phyloP scores from a whole-genome alignment of 1,140 invertebrate species.

The Tetragnatha versicolor region DNA sequence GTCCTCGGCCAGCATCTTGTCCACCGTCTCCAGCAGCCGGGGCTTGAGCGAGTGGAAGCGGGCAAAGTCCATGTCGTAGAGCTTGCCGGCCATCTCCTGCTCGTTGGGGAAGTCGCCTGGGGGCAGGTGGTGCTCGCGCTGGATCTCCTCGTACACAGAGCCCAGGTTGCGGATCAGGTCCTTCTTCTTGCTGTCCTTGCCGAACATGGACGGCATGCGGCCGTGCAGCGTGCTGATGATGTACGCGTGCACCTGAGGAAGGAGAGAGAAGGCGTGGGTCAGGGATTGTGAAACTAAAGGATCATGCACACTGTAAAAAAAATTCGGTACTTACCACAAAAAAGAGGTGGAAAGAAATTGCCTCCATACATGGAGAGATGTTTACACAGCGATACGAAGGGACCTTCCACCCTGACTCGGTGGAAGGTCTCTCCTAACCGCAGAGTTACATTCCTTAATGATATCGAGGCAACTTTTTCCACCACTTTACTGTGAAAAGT shows the following conservation, averaged over 20 bases:
- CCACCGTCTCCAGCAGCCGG: conserved; percentile 89
- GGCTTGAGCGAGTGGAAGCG: conserved; percentile 95
- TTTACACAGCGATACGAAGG: no score
- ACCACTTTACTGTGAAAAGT: no score
- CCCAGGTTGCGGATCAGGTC: conserved; percentile 69
- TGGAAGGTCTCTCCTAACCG: no score
- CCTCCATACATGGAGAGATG: no score
- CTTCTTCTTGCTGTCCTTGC: conserved; percentile 72
- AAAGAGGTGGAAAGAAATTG: no score
- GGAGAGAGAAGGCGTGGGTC: no score
- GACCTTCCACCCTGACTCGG: no score
- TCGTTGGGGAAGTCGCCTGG: conserved; percentile 71
- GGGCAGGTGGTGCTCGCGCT: conserved; percentile 67
- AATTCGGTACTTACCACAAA: no score
- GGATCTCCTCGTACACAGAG: conserved; percentile 64
- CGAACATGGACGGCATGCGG: conserved; percentile 72
- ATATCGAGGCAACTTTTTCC: no score
- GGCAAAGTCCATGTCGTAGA: conserved; percentile 92
- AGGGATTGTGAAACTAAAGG: no score
- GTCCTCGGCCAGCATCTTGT: conserved; percentile 95
- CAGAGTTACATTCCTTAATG: no score
- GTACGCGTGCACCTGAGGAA: conserved; percentile 69
- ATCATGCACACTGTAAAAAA: no score
- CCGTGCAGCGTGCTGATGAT: conserved; percentile 70
- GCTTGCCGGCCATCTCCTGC: conserved; percentile 69